Evolutionary conservation across 2,797 vertebrate genomes (phyloP), one percentile per base, ranked within the genome.

Genomic region (Bryconaethiops microstoma): DNA sequence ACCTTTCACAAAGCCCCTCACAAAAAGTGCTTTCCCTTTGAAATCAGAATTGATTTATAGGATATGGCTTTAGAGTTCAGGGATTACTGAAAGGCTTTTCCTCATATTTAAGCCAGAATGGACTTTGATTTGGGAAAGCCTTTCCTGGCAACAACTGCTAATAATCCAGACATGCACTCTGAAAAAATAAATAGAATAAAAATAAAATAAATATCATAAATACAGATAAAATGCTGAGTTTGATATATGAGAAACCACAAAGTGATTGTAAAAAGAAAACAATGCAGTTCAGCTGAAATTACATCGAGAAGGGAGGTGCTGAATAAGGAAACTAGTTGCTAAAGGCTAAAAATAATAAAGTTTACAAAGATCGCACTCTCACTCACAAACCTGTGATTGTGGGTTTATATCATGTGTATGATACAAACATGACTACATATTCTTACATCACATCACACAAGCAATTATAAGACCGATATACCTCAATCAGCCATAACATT

Each of bases 121-220:
- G 67, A 23, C 67, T 48, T 69, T 67, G 39, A 48, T 48, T 25
- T 42, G 29, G 13, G 69, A 42, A 62, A n/a, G 14, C 7, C 17
- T 19, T 35, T 57, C 14, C 40, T 48, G 39, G 21, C 35, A 77
- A 82, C 45, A 77, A 81, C 35, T 82, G 65, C 42, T 74, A 48
- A 67, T 81, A 17, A 84, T 40, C 69, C 78, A 71, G 62, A 35
- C 16, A 71, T 65, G 83, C 55, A 86, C 87, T 87, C 21, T 80
- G 75, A 82, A 10, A 13, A 90, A 91, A 88, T 89, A 86, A 91
- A 88, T 88, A 79, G 82, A 85, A 86, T 48, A 21, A 45, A 75
- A 16, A 52, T 60, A 85, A 77, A 55, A 84, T 85, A 80, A 77
- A 88, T 90, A 86, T 80, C 69, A 87, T 59, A 45, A 86, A 63